Evolutionary conservation across 1,140 invertebrate species (phyloP), one percentile per base, ranked within the genome.

Genomic region (Luehdorfia chinensis): DNA sequence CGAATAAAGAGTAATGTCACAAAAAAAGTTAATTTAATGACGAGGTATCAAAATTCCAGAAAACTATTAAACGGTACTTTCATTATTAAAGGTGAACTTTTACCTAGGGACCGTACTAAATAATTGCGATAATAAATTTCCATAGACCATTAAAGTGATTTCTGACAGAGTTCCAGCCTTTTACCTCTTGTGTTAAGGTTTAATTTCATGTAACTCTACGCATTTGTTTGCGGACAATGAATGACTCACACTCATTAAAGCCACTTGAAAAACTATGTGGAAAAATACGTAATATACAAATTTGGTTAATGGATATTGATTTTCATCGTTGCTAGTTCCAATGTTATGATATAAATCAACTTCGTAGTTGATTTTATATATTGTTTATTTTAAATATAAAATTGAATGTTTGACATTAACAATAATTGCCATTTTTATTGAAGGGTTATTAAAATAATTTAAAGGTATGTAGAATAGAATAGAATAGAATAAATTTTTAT

Each of bases 91-190:
- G 37, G 37, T 28, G n/a, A 25, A 18, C 37, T 43, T 43, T 43
- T 30, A 4, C 15, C 37, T 7, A 28, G 25, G 23, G 37, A 14
- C 25, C 13, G 7, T 27, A 16, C 8, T 28, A 43, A 28, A 43
- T 43, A 28, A 43, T 43, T 43, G 37, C 37, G 25, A 6, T 28
- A 43, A 43, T 43, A 43, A 43, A 43, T 43, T 39, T 39, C 3
- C 36, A 36, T 4, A 15, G 4, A 16, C 16, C 33, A 7, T 19
- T 36, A 21, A 9, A 2, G 11, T 11, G 2, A 4, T 19, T 36
- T 3, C 33, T 8, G 9, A 21, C 2, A 11, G 0, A 21, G 19
- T 5, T 21, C 19, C 16, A 36, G 19, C 16, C 19, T n/a, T 0
- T 19, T n/a, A 11, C 1, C 9, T 8, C 5, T 19, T 1, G n/a